Evolutionary conservation across 2,888 invertebrate species (phyloP).

Genomic region (Eledone cirrhosa): DNA sequence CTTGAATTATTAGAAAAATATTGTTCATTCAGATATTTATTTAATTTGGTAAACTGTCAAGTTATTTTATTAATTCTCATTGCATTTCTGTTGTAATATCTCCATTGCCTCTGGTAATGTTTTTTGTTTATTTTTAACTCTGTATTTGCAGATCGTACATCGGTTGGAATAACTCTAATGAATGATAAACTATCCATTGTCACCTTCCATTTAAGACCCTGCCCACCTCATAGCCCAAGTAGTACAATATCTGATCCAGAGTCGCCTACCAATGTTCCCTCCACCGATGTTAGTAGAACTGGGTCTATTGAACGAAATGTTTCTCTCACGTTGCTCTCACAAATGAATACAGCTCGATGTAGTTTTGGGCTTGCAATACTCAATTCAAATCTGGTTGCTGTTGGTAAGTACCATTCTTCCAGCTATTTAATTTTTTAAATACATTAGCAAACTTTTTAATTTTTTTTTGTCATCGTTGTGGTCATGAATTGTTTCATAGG

Average conservation of each 20-base stretch:
- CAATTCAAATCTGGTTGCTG: slow-evolving; percentile 78
- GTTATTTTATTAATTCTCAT: too few species aligned
- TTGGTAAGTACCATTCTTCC: slow-evolving; percentile 72
- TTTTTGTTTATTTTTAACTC: not conserved
- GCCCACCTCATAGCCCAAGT: slow-evolving; percentile 38
- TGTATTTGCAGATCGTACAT: slow-evolving; percentile 54
- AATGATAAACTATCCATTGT: slow-evolving; percentile 74
- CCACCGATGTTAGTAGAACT: slow-evolving; percentile 38
- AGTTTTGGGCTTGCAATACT: slow-evolving; percentile 80
- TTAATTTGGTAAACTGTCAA: too few species aligned
- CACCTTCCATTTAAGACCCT: slow-evolving; percentile 65
- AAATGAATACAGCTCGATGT: slow-evolving; percentile 77
- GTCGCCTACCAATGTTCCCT: slow-evolving; percentile 41
- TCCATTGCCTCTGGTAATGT: too few species aligned
- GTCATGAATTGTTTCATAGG: too few species aligned
- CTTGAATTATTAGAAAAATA: too few species aligned
- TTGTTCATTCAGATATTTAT: too few species aligned
- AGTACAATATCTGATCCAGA: slow-evolving; percentile 64
- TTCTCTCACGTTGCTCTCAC: slow-evolving; percentile 66
- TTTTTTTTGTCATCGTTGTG: not conserved
- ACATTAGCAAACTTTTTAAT: not conserved
- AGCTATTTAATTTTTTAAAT: not conserved
- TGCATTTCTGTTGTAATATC: too few species aligned
- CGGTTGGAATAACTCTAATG: slow-evolving; percentile 74
- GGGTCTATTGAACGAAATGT: slow-evolving; percentile 35